Base-by-base conservation (phyloP, 2,113 vertebrate genomes). In the Pimephales promelas region DNA sequence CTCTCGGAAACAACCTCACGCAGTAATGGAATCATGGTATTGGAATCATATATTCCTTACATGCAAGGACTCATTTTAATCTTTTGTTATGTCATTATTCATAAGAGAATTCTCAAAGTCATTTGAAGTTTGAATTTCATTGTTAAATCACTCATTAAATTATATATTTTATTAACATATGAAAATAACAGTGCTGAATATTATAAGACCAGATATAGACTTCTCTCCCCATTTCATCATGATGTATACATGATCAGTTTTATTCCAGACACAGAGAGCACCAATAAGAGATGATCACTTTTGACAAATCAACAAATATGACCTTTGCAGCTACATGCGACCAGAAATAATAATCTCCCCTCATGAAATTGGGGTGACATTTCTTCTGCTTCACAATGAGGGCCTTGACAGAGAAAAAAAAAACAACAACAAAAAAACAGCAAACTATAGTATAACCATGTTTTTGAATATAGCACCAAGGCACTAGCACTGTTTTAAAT, bases 231-330 rank as follows among this genome's bases (percentile, higher is more conserved):
- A 16, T 5, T 64, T 31, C 13, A 64, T 31, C 40, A 24, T 72
- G 22, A 43, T 45, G 22, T 45, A 22, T 71, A 40, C 68, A 45
- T 45, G 40, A 22, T 45, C 40, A 45, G 36, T 71, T 43, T 45
- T 71, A 71, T 68, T 40, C 34, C 34, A 24, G 4, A 2, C 43
- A 28, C 43, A 47, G 70, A 16, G 11, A 73, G 7, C 20, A 34
- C 62, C 71, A 80, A 74, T 83, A 81, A 73, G 75, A 49, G 22
- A 54, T 84, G 66, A 86, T 86, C 64, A 57, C 75, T 54, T 79
- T 43, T 76, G 83, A 85, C 74, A 86, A 79, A 86, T 66, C 59
- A 83, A 86, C 85, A 52, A 47, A 74, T 79, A 66, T 72, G 80
- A 84, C 78, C 85, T 88, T 86, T 75, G 28, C 24, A 40, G 22